Conservation (phyloP, 2,113 vertebrate genomes). For the Marcusenius ussheri region DNA sequence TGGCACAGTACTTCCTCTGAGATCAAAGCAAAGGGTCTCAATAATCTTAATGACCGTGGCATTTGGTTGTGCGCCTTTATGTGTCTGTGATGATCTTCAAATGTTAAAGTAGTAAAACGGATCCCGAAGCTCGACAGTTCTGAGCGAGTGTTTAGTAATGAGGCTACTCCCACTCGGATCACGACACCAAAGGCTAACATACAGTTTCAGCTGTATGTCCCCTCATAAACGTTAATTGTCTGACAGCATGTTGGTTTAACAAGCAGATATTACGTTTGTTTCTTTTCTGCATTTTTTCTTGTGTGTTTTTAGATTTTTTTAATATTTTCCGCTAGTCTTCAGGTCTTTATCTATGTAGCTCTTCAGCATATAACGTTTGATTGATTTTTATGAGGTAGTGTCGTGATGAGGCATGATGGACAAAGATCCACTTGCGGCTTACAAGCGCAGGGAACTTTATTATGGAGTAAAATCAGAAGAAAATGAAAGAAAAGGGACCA, state of each 20-base stretch:
- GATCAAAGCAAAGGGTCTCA: background rate
- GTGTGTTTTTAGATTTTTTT: background rate
- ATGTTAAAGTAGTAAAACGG: constrained; percentile 1
- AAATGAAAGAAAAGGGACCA: background rate
- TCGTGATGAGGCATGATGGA: background rate
- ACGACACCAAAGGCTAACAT: background rate
- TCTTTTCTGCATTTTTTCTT: background rate
- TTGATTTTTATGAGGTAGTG: background rate
- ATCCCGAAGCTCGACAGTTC: background rate
- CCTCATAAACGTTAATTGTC: background rate
- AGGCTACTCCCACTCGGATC: background rate
- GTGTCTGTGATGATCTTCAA: background rate
- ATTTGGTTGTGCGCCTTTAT: background rate
- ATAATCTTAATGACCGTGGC: constrained; percentile 6
- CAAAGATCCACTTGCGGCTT: background rate
- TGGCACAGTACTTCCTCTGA: background rate
- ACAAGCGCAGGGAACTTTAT: background rate
- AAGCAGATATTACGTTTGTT: background rate
- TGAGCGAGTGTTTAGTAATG: background rate
- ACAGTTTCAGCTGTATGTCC: background rate
- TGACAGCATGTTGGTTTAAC: background rate
- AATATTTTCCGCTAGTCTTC: background rate
- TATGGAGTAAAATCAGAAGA: background rate
- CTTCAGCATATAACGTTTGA: background rate
- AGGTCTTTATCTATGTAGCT: background rate